Conservation (phyloP, 1,140 invertebrate genomes). For the Pectinophora gossypiella region DNA sequence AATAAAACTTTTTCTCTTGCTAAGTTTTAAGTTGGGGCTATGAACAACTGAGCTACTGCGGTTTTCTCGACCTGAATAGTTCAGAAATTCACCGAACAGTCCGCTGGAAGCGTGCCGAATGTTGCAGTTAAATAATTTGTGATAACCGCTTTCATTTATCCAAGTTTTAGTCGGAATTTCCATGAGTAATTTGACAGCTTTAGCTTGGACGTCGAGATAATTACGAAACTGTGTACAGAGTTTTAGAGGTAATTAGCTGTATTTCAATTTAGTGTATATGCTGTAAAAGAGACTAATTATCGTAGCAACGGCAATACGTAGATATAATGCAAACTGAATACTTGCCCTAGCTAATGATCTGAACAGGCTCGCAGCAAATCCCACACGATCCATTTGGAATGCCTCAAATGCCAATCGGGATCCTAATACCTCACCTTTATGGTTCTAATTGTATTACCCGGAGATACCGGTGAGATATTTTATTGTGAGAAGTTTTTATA, state of each 20-base stretch:
- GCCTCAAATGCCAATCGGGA: background rate
- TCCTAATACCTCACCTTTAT: background rate
- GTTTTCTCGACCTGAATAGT: constrained; percentile 67
- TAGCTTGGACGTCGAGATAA: constrained; percentile 8
- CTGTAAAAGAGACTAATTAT: background rate
- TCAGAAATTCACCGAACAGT: constrained; percentile 55
- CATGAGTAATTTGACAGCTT: constrained; percentile 37
- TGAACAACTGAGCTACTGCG: constrained; percentile 57
- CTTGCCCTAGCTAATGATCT: too few species aligned
- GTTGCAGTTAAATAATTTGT: constrained; percentile 68
- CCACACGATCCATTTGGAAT: background rate
- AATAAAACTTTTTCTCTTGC: constrained; percentile 19
- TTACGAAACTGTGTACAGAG: constrained; percentile 10
- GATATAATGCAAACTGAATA: too few species aligned
- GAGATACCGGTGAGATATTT: constrained; percentile 27
- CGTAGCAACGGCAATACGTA: too few species aligned
- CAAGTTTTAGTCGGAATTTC: constrained; percentile 51
- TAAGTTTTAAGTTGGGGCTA: constrained; percentile 34
- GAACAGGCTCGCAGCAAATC: too few species aligned
- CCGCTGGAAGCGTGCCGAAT: constrained; percentile 63
- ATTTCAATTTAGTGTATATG: background rate
- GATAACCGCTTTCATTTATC: constrained; percentile 67
- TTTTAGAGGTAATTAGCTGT: background rate
- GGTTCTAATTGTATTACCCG: constrained; percentile 11
- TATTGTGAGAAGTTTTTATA: constrained; percentile 46